These are phyloP conservation scores for Aphelocoma californica DNA, from an alignment of 2,797 vertebrate genomes.

Conservation along the genomic window DNA sequence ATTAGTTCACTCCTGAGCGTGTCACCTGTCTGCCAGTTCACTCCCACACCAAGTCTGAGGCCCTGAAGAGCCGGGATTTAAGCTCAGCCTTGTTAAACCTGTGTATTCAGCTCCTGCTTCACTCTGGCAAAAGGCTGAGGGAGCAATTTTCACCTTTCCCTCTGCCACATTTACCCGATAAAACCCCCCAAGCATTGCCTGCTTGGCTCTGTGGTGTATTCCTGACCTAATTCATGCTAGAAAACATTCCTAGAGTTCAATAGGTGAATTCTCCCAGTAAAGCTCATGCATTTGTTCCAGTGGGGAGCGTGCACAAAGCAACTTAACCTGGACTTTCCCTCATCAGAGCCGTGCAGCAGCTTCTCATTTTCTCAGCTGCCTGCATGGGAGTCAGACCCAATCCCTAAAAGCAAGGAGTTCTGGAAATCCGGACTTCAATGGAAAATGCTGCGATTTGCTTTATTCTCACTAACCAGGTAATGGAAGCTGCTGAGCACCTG, in stretches of 20 bases:
- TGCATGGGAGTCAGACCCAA: not conserved
- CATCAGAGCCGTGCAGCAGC: too few species aligned
- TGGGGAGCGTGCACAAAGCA: accelerated
- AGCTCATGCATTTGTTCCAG: not conserved
- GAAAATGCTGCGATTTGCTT: not conserved
- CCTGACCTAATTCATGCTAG: not conserved
- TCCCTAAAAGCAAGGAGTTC: not conserved
- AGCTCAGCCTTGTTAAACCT: not conserved
- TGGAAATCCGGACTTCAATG: not conserved
- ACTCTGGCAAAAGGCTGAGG: not conserved
- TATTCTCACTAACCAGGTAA: not conserved
- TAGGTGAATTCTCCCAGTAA: not conserved
- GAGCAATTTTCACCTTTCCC: not conserved
- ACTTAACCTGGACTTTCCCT: not conserved
- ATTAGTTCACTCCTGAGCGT: not conserved
- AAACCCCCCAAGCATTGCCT: not conserved
- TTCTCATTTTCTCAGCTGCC: not conserved
- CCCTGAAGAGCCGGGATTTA: not conserved
- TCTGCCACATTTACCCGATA: not conserved
- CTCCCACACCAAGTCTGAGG: not conserved
- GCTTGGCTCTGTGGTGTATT: not conserved
- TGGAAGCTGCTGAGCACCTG: not conserved
- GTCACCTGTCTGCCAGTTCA: not conserved
- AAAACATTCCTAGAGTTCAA: not conserved
- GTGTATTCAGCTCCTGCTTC: not conserved